These are phyloP conservation scores for Cepaea hortensis DNA, from an alignment of 2,888 invertebrate species.

Conservation along the genomic window DNA sequence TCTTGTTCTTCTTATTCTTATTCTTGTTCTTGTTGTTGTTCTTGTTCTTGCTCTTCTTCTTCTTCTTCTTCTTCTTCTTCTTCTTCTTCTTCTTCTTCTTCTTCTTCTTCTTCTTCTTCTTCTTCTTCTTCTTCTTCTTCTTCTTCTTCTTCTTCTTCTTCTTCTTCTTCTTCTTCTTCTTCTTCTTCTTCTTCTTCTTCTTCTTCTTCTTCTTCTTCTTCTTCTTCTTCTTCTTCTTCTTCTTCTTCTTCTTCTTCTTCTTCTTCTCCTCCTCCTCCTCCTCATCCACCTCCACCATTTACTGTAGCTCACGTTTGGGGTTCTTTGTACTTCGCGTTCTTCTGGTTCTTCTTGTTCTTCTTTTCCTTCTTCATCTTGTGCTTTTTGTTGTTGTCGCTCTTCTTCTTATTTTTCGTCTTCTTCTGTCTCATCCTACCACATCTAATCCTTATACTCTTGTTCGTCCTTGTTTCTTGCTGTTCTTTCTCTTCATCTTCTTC, in stretches of 20 bases:
- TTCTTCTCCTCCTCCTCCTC: not conserved
- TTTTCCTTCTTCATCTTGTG: not conserved
- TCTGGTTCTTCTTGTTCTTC: not conserved
- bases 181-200: not conserved
- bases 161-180: not conserved
- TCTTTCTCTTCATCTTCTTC: not conserved
- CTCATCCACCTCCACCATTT: not conserved
- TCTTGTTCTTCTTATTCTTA: not conserved
- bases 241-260: conserved; percentile 8
- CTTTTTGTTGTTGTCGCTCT: not conserved
- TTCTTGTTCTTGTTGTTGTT: not conserved
- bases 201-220: not conserved
- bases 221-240: not conserved
- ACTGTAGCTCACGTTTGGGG: not conserved
- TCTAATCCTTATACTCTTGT: too few relatives aligned
- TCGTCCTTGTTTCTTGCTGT: not conserved
- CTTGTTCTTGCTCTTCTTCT: not conserved
- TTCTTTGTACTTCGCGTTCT: not conserved
- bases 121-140: not conserved
- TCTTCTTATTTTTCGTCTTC: not conserved
- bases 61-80: not conserved
- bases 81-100: not conserved
- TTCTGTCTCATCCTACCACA: not conserved
- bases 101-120: conserved; percentile 1
- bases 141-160: not conserved